These are phyloP conservation scores for Drosophila guanche DNA, from an alignment of 1,140 invertebrate species.

Conservation along the genomic window DNA sequence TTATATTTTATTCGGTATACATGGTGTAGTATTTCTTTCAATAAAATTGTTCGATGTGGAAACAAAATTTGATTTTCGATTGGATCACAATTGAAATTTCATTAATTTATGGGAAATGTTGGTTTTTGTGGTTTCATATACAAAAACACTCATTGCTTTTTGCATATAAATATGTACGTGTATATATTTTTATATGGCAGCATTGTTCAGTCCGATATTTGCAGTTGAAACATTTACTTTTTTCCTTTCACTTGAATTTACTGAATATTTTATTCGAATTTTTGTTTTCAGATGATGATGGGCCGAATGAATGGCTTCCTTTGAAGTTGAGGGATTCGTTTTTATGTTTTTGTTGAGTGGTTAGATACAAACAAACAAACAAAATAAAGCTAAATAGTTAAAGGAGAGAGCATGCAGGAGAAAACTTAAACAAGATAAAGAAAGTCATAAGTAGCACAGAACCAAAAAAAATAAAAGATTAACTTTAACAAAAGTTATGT, in stretches of 20 bases:
- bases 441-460: background rate
- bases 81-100: constrained; percentile 76
- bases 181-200: constrained; percentile 69
- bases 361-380: constrained; percentile 38
- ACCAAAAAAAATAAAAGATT: constrained; percentile 16
- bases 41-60: constrained; percentile 67
- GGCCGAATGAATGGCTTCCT: constrained; percentile 15
- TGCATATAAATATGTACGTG: constrained; percentile 30
- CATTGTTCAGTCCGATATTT: constrained; percentile 78
- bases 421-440: constrained; percentile 18
- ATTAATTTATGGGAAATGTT: constrained; percentile 43
- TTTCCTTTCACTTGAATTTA: constrained; percentile 21
- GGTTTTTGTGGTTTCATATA: constrained; percentile 24
- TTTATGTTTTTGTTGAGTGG: constrained; percentile 14
- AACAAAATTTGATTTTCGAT: constrained; percentile 74
- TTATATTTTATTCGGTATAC: constrained; percentile 63
- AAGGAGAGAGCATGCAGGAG: constrained; percentile 14
- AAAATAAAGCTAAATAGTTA: constrained; percentile 16
- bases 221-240: constrained; percentile 45
- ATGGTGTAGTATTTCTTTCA: constrained; percentile 40
- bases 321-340: constrained; percentile 52
- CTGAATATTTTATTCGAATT: constrained; percentile 33
- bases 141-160: constrained; percentile 19
- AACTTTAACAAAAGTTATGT: constrained; percentile 24
- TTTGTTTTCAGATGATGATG: constrained; percentile 31